Evolutionary conservation across 2,113 vertebrate genomes (phyloP).

Genomic region (Gulo gulo): DNA sequence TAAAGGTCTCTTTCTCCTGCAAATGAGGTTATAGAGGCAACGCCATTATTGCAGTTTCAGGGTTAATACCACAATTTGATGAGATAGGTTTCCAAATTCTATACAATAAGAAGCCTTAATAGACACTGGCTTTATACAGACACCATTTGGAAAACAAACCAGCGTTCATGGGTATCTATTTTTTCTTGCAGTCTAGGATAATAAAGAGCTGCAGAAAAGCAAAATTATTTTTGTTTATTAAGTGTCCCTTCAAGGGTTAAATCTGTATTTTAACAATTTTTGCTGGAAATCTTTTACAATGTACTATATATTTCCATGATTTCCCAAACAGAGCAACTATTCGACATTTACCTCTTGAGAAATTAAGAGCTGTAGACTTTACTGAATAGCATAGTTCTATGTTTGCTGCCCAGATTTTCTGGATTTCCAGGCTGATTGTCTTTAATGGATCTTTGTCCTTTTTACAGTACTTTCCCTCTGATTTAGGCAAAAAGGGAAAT

Average conservation of each 20-base stretch:
- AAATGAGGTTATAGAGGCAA: slow-evolving; percentile 70
- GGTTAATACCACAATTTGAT: not conserved
- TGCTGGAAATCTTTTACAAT: not conserved
- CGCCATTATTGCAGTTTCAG: not conserved
- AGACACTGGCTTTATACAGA: not conserved
- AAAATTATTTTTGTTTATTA: not conserved
- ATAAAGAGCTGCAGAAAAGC: not conserved
- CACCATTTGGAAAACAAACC: not conserved
- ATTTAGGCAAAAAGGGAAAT: not conserved
- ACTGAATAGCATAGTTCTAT: not conserved
- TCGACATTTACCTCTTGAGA: not conserved
- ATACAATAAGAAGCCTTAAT: not conserved
- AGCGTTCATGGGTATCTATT: not conserved
- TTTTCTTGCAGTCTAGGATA: not conserved
- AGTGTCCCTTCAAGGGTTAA: not conserved
- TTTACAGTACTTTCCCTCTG: not conserved
- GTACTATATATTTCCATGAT: not conserved
- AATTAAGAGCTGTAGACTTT: not conserved
- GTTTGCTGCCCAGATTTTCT: not conserved
- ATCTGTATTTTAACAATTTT: not conserved
- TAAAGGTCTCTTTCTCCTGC: slow-evolving; percentile 68
- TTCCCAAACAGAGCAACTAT: not conserved
- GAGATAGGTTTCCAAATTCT: not conserved
- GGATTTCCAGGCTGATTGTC: not conserved
- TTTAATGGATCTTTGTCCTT: not conserved